Conservation (phyloP, 1,140 invertebrate genomes). For the Saccostrea echinata region DNA sequence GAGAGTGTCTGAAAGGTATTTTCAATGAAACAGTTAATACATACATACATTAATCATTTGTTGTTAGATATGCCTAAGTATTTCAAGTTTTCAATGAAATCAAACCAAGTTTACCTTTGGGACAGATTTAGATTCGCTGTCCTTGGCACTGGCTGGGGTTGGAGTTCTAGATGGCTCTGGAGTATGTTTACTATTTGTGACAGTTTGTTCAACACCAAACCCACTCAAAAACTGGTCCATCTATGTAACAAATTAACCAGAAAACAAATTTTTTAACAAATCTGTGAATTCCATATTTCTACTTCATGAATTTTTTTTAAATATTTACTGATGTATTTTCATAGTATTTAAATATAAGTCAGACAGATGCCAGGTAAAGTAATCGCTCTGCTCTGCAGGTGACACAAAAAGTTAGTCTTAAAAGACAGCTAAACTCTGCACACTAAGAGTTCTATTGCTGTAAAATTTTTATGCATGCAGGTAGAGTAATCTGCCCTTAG, state of each 20-base stretch:
- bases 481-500: too few species aligned
- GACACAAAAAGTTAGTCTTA: too few species aligned
- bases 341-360: too few species aligned
- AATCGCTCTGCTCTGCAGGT: too few species aligned
- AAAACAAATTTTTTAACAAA: too few species aligned
- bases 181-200: conserved; percentile 18
- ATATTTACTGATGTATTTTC: too few species aligned
- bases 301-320: too few species aligned
- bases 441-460: too few species aligned
- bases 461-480: too few species aligned
- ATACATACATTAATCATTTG: neutral
- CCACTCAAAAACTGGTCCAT: conserved; percentile 77
- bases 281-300: too few species aligned
- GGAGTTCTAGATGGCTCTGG: neutral
- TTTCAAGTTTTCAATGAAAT: neutral
- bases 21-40: neutral
- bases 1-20: conserved; percentile 77
- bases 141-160: neutral
- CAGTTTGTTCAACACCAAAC: conserved; percentile 62
- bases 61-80: neutral
- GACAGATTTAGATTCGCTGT: neutral
- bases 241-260: conserved; percentile 58
- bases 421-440: too few species aligned
- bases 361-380: too few species aligned
- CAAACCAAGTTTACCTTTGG: neutral